Evolutionary conservation across 2,797 vertebrate species (phyloP).

Genomic region (Poecilia picta): DNA sequence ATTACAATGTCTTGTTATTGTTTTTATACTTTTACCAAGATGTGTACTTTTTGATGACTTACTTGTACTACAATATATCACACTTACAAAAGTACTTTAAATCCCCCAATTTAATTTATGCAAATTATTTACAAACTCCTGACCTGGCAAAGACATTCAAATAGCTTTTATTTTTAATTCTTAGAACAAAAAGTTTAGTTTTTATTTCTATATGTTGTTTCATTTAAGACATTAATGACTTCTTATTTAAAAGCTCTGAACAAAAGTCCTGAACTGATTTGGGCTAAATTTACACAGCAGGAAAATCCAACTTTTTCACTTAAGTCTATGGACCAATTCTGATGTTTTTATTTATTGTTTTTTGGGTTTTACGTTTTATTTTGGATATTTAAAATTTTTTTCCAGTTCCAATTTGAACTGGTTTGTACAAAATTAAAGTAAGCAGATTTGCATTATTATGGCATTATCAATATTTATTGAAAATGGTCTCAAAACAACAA

Average conservation of each 20-base stretch:
- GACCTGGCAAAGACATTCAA: background rate
- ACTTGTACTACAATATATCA: background rate
- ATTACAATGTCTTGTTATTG: background rate
- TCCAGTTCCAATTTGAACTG: too few relatives aligned
- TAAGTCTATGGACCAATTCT: too few relatives aligned
- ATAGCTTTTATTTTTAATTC: background rate
- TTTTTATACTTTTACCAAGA: background rate
- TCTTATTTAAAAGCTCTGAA: slow-evolving; percentile 59
- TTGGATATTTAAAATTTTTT: too few relatives aligned
- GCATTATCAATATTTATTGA: too few relatives aligned
- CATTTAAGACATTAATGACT: background rate
- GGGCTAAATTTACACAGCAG: too few relatives aligned
- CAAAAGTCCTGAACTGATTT: slow-evolving; percentile 60
- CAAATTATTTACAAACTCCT: background rate
- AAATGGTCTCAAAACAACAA: too few relatives aligned
- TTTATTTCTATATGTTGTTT: background rate
- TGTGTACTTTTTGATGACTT: background rate
- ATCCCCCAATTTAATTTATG: background rate
- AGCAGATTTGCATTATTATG: too few relatives aligned
- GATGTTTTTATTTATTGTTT: too few relatives aligned
- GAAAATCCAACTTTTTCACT: too few relatives aligned
- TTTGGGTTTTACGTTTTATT: too few relatives aligned
- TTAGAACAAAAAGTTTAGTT: background rate
- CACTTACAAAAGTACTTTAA: background rate
- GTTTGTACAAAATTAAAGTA: too few relatives aligned